Evolutionary conservation across 2,113 vertebrate genomes (phyloP), one percentile per base, ranked within the genome.

Genomic region (Rostratula benghalensis): DNA sequence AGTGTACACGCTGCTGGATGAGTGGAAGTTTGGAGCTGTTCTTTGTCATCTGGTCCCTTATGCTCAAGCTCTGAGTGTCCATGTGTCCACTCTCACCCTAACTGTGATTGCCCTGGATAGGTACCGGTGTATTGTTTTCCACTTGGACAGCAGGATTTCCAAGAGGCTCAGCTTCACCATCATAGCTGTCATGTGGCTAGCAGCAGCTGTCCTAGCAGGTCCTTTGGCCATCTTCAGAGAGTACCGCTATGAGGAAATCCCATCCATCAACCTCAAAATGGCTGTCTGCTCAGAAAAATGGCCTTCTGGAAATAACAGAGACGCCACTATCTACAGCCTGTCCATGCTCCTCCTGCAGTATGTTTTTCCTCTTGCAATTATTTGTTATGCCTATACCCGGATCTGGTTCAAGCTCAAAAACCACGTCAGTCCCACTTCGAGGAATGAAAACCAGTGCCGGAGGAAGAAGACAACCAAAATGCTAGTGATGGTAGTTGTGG

Each of bases 351-450:
- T 99, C 75, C 97, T 99, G 54, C 99, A 99, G 96, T 99, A 99
- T 33, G 98, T 98, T 13, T 75, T 99, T 24, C 99, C 99, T 24
- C 96, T 99, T 59, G 98, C 98, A 41, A 95, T 99, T 91, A 99
- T 99, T 96, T 99, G 98, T 89, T 99, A 99, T 7, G 98, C 99
- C 69, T 99, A 99, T 73, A 98, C 98, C 73, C 98, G 99, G 95
- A 99, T 99, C 93, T 99, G 99, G 99, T 97, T 99, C 93, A 99
- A 99, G 93, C 98, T 99, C 82, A 99, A 98, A 97, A 99, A 98
- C 86, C 99, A 99, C 1, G 81, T 99, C 92, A 99, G 98, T 92
- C 99, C 99, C 7, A 98, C 97, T 77, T 98, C 94, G 80, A 98
- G 98, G 43, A 98, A 97, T 16, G 98, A 99, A 78, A 98, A 97